These are phyloP conservation scores for Pseudochromis fuscus DNA, from an alignment of 2,797 vertebrate species.

Conservation along the genomic window DNA sequence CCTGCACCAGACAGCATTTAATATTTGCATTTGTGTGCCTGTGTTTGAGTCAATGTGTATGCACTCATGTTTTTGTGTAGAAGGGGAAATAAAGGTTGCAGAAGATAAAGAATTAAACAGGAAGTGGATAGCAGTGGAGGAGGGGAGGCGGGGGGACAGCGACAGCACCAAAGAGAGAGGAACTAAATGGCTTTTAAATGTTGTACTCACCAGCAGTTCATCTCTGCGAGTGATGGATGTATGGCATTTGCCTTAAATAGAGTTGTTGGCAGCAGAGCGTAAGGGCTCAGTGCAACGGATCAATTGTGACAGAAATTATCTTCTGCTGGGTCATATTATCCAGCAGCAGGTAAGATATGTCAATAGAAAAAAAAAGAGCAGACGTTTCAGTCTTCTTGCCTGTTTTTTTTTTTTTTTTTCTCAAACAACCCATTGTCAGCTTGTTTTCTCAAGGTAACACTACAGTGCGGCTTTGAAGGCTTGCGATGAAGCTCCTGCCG, in stretches of 20 bases:
- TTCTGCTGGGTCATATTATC: slow-evolving; percentile 50
- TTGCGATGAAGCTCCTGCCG: slow-evolving; percentile 54
- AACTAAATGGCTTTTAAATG: slow-evolving; percentile 63
- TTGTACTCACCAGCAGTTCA: slow-evolving; percentile 42
- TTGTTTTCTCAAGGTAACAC: slow-evolving; percentile 60
- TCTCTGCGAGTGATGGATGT: slow-evolving; percentile 60
- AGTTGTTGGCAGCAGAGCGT: slow-evolving; percentile 45
- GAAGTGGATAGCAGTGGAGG: background rate
- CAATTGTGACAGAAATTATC: slow-evolving; percentile 63
- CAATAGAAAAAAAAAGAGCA: slow-evolving; percentile 27
- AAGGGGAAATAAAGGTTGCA: background rate
- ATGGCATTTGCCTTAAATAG: slow-evolving; percentile 50
- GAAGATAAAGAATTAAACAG: slow-evolving; percentile 4
- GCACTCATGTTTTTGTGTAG: background rate
- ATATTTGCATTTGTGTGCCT: slow-evolving; percentile 24
- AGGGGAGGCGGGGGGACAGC: background rate
- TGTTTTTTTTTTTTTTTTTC: slow-evolving; percentile 50
- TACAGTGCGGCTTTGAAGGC: slow-evolving; percentile 53
- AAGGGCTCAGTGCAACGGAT: slow-evolving; percentile 52
- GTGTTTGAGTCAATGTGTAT: background rate
- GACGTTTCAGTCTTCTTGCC: slow-evolving; percentile 36
- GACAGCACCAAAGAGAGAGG: slow-evolving; percentile 11
- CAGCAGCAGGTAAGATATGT: slow-evolving; percentile 47
- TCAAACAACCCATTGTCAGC: slow-evolving; percentile 28
- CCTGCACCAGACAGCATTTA: slow-evolving; percentile 22